These are phyloP conservation scores for Notechis scutatus DNA, from an alignment of 2,113 vertebrate genomes.

Conservation along the genomic window DNA sequence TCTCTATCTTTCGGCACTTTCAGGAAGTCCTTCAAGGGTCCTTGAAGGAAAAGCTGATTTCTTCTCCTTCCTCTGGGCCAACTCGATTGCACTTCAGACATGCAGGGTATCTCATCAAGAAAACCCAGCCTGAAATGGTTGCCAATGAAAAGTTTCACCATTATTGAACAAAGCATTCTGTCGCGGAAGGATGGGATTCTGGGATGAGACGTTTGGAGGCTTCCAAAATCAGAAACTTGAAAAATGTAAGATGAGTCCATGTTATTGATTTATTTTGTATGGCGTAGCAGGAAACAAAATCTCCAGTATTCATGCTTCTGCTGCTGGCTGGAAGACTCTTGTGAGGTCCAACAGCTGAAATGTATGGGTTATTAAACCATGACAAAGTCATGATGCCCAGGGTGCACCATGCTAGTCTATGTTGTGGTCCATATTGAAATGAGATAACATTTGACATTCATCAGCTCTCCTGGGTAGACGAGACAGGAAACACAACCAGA, in stretches of 20 bases:
- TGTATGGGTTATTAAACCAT: too few species aligned
- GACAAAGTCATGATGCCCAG: too few species aligned
- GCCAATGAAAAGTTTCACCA: neutral
- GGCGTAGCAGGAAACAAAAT: too few species aligned
- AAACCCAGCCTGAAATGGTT: neutral
- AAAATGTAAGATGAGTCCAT: neutral
- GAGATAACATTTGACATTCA: too few species aligned
- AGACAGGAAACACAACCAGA: too few species aligned
- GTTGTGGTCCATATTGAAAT: too few species aligned
- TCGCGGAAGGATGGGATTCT: neutral
- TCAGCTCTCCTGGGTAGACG: too few species aligned
- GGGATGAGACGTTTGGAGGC: neutral
- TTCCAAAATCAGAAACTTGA: neutral
- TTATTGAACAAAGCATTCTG: neutral
- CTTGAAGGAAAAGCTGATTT: neutral
- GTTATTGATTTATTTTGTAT: too few species aligned
- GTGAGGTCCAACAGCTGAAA: too few species aligned
- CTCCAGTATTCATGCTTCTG: too few species aligned
- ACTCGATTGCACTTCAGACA: neutral
- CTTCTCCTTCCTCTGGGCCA: neutral
- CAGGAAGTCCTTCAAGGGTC: neutral
- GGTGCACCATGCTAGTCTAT: too few species aligned
- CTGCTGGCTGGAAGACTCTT: too few species aligned
- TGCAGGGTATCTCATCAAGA: neutral
- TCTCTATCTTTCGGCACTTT: accelerated